A percentile compares a stretch with the other conserved stretches of the same genome.
These are phyloP conservation scores for Ceratothoa steindachneri DNA, from an alignment of 2,888 invertebrate genomes.

Conservation along the genomic window DNA sequence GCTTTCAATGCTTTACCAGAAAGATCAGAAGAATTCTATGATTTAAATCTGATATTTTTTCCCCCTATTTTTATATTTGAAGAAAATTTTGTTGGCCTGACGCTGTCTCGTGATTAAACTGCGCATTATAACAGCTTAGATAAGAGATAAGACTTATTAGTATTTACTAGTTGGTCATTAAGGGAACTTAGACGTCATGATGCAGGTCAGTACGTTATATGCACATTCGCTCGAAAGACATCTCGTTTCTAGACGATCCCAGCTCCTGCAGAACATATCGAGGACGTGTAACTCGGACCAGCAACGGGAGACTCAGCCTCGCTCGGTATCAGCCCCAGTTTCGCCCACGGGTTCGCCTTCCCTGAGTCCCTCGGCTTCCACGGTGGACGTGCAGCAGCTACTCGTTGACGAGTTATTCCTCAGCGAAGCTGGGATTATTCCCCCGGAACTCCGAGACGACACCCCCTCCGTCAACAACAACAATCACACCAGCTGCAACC, in stretches of 20 bases:
- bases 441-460: not conserved
- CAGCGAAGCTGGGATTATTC: not conserved
- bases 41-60: too few relatives aligned
- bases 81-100: too few relatives aligned
- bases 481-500: not conserved
- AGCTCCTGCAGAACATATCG: slow-evolving; percentile 37
- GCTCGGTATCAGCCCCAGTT: too few relatives aligned
- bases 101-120: too few relatives aligned
- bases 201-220: slow-evolving; percentile 44
- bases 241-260: slow-evolving; percentile 38
- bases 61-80: too few relatives aligned
- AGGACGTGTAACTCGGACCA: slow-evolving; percentile 26
- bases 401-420: not conserved
- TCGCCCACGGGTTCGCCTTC: too few relatives aligned
- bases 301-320: not conserved
- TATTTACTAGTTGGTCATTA: not conserved
- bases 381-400: not conserved
- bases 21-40: too few relatives aligned
- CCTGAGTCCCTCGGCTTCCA: too few relatives aligned
- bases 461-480: slow-evolving; percentile 13
- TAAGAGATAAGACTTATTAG: not conserved
- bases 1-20: too few relatives aligned
- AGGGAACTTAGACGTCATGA: too few relatives aligned
- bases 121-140: too few relatives aligned
- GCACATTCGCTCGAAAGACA: slow-evolving; percentile 42